Percentiles rank a stretch among this genome's conserved stretches.
phyloP scores from a whole-genome alignment of 2,797 vertebrate genomes.

The Smutsia temminckii region DNA sequence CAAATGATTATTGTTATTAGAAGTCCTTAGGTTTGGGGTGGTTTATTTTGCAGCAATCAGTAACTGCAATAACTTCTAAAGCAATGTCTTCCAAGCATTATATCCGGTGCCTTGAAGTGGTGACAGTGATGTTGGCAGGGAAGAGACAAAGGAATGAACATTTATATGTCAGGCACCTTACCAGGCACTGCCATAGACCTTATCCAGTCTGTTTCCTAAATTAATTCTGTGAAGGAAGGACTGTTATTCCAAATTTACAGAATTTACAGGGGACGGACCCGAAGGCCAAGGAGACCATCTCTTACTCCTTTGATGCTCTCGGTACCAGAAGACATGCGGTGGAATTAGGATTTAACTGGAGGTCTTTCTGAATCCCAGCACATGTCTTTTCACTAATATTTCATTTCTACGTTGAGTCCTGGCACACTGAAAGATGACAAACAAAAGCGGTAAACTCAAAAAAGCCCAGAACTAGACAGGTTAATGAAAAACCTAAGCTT shows the following conservation, averaged over 20 bases:
- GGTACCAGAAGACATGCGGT: background rate
- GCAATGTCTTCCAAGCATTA: background rate
- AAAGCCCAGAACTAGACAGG: background rate
- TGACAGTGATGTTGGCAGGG: too few species aligned
- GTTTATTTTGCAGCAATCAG: background rate
- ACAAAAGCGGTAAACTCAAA: background rate
- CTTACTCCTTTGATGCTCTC: background rate
- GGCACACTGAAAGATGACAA: background rate
- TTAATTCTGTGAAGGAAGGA: background rate
- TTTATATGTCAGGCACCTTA: background rate
- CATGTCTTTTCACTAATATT: background rate
- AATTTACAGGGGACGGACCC: background rate
- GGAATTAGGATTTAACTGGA: background rate
- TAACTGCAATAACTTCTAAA: background rate
- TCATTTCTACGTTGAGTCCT: background rate
- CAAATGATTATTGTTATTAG: background rate
- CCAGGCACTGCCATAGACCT: background rate
- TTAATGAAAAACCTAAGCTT: background rate
- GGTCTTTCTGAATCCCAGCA: background rate
- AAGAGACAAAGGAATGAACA: background rate
- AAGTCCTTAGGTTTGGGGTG: background rate
- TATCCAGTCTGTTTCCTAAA: background rate
- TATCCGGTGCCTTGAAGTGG: too few species aligned
- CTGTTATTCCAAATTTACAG: background rate
- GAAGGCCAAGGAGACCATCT: background rate